Evolutionary conservation across 2,888 invertebrate genomes (phyloP), one percentile per base, ranked within the genome.

Genomic region (Seira musarum): DNA sequence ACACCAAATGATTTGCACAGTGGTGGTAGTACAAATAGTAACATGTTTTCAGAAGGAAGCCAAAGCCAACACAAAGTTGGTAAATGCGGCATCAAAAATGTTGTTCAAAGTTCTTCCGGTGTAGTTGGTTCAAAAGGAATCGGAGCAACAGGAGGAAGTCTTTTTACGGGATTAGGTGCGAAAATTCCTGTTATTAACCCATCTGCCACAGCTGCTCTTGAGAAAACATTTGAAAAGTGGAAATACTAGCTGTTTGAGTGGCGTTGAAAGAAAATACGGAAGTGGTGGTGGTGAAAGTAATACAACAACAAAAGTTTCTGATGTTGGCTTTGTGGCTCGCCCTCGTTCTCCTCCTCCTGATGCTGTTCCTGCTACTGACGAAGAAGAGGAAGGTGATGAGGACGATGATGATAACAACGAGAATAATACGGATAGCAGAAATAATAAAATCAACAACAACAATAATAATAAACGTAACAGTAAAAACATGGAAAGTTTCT

Each of bases 181-280:
- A 80, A 80, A 80, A 80, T 80, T 73, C 79, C 79, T 80, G 79
- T 80, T 73, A 80, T 80, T 73, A 69, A 61, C 61, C 68, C 79
- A 73, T 80, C 79, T 69, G 79, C 79, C 79, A 80, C 79, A 22
- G 68, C 79, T 25, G 73, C 79, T 64, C 68, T 80, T 35, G 79
- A 80, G 73, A 80, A n/a, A 80, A 64, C 79, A 80, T 67, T 69
- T 80, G 60, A 80, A 80, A 21, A 73, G 35, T 53, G 53, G 53
- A 53, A 53, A 8, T 53, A 30, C 30, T 30, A 53, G 53, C 17
- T 8, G 53, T n/a, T 57, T 80, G 63, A 68, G 73, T 80, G 53
- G 53, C 53, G 73, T 64, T 79, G 72, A 72, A 72, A 79, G 63
- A 61, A 63, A 64, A 66, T 66, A 66, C 53, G 53, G 53, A 53